Evolutionary conservation across 2,888 invertebrate genomes (phyloP), one percentile per base, ranked within the genome.

Genomic region (Ypsolopha sequella): DNA sequence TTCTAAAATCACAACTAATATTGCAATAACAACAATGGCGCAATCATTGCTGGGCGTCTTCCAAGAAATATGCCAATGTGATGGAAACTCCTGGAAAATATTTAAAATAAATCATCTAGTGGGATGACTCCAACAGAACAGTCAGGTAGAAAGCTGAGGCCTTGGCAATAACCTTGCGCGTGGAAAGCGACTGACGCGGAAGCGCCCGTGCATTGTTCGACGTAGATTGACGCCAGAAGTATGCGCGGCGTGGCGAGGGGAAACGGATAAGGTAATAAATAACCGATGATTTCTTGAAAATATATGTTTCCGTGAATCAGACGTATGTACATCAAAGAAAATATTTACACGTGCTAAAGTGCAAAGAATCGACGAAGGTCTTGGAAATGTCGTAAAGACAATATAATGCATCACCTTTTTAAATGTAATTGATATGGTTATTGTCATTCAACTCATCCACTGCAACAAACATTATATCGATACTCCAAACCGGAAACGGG

Each of bases 91-190:
- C 24, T 24, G 24, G 24, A 24, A 24, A 24, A 24, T n/a, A n/a
- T 24, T 24, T 4, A 24, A 24, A 24, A 24, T 24, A 4, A 24
- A 24, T 4, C 24, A 24, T 24, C 24, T 4, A 24, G 4, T 24
- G 24, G 24, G 24, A 24, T 24, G 2, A 24, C 24, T 45, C 10
- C 24, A 10, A n/a, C 24, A 9, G 45, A 45, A 8, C n/a, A 34
- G 34, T 41, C 45, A 36, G 8, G 62, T 79, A 78, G 81, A 84
- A 84, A 81, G 82, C 72, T 62, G 58, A 74, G 80, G 76, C 81
- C 84, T 84, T 82, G 81, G 76, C 84, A 77, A 72, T 81, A 82
- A 74, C 81, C 80, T 82, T 80, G 80, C 66, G 69, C 73, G 76
- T 78, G 80, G 74, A 79, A 76, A 80, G 77, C 73, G 70, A 68